Evolutionary conservation across 2,113 vertebrate species (phyloP).

Genomic region (Murina feae): DNA sequence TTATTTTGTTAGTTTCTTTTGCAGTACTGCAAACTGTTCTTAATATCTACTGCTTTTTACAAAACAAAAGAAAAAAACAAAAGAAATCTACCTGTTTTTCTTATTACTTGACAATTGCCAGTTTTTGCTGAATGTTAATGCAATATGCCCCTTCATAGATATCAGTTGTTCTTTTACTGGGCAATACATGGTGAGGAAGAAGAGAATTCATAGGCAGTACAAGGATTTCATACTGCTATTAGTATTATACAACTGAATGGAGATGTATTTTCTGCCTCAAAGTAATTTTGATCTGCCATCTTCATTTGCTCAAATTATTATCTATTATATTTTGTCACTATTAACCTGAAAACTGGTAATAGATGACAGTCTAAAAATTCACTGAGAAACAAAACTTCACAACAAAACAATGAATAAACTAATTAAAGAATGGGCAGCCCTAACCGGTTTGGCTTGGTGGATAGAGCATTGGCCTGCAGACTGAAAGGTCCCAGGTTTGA

Average conservation of each 20-base stretch:
- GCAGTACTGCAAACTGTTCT: background rate
- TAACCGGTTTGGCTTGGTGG: no score
- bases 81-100: background rate
- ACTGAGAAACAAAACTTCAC: background rate
- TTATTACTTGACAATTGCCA: background rate
- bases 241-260: background rate
- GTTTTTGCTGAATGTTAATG: conserved; percentile 16
- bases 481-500: no score
- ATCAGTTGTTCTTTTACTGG: background rate
- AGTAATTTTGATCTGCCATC: background rate
- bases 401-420: background rate
- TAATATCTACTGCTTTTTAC: background rate
- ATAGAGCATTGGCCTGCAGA: no score
- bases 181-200: background rate
- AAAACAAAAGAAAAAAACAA: no score
- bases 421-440: background rate
- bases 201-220: background rate
- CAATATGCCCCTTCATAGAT: background rate
- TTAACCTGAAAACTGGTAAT: background rate
- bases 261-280: background rate
- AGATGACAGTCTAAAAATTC: background rate
- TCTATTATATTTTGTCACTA: background rate
- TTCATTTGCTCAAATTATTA: background rate
- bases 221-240: background rate
- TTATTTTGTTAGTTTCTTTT: conserved; percentile 4